These are phyloP conservation scores for Ametastegia equiseti DNA, from an alignment of 2,888 invertebrate species.

Conservation along the genomic window DNA sequence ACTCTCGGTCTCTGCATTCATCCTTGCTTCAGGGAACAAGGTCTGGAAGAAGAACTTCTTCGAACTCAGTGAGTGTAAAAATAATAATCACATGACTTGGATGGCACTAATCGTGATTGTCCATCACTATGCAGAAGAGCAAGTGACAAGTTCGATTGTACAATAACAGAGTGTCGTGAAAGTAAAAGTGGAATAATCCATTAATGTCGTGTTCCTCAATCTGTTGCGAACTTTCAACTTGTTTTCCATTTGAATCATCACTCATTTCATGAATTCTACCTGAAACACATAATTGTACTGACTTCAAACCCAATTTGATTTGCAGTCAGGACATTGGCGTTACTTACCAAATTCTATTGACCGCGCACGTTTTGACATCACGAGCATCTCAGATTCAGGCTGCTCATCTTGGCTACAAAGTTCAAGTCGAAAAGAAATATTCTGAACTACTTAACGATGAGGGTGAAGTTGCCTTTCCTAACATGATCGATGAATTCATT, in stretches of 20 bases:
- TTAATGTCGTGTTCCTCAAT: neutral
- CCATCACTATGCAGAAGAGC: no score
- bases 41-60: conserved; percentile 62
- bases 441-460: conserved; percentile 55
- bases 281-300: neutral
- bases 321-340: conserved; percentile 60
- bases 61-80: conserved; percentile 59
- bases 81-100: neutral
- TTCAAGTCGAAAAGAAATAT: conserved; percentile 53
- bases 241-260: no score
- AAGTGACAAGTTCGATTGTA: no score
- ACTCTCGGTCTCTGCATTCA: conserved; percentile 70
- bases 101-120: neutral
- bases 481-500: conserved; percentile 55
- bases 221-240: no score
- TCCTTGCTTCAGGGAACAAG: conserved; percentile 67
- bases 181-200: neutral
- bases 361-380: conserved; percentile 63
- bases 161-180: neutral
- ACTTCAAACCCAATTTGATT: neutral
- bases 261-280: no score
- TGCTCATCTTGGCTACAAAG: conserved; percentile 59
- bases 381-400: conserved; percentile 62
- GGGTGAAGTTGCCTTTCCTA: conserved; percentile 58
- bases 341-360: conserved; percentile 59